Base-by-base conservation (phyloP, 2,113 vertebrate species). In the Clupea harengus region DNA sequence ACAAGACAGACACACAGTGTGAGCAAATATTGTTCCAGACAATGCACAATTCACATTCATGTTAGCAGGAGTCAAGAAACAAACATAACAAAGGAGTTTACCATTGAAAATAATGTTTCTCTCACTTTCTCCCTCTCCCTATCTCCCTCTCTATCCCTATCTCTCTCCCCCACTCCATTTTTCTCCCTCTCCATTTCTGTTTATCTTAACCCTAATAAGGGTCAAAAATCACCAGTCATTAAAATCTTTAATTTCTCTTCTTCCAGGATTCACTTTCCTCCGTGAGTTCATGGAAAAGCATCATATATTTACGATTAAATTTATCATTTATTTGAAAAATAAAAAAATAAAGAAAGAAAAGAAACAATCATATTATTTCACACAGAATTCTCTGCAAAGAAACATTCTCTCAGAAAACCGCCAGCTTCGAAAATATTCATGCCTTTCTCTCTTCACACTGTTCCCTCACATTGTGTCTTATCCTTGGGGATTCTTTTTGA, bases 11-110 rank as follows among this genome's bases (percentile, higher is more conserved):
- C 64, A 50, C 88, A 85, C 81, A 86, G 85, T 88, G 87, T 90
- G 85, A 90, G 82, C 89, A 92, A 93, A 92, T 92, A 91, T 89
- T 88, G 88, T 90, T 89, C 86, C 85, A 91, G 84, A 92, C 57
- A 84, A 85, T 89, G 78, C 81, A 49, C 57, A 78, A 83, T 64
- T 60, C 81, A 52, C 85, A 87, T 72, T 49, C 28, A 84, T 81
- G 81, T 86, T 81, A 84, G 54, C 25, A 39, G 45, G 18, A 78
- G 15, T 28, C 1, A 78, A 39, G 11, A 32, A 72, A 28, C 64
- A 72, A 72, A 72, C 25, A 78, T n/a, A 64, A 25, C 8, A 64
- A 25, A n/a, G 39, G 6, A 7, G 60, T 64, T n/a, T 64, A 64
- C 60, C 0, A n/a, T 6, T 64, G 60, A 8, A 64, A 64, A 64